Evolutionary conservation across 2,113 vertebrate genomes (phyloP), one percentile per base, ranked within the genome.

Genomic region (Psilopsiagon aurifrons): DNA sequence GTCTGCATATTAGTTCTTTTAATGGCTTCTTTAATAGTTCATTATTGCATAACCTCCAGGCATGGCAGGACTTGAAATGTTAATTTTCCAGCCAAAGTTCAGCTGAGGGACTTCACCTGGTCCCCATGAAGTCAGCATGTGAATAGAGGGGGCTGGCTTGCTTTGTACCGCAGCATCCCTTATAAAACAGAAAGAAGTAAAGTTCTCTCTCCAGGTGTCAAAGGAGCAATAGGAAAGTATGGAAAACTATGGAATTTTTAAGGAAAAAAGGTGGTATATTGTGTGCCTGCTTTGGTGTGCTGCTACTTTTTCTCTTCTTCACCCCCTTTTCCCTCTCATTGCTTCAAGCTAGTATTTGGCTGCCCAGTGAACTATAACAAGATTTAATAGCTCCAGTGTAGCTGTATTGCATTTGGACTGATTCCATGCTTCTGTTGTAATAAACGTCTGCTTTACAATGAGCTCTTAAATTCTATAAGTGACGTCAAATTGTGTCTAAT

Each of bases 401-500:
- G 57, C 95, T 94, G 10, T 89, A 88, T 87, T 78, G 89, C 60
- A 5, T 95, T 92, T 96, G 97, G 95, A 83, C 39, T 4, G 51
- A 44, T 86, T 97, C 97, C 97, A 94, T 94, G 95, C 88, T 93
- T 94, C 94, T 92, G 67, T 92, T 92, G 89, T 94, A 94, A 96
- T 96, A 96, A 96, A 94, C 0, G 19, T 88, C 76, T 86, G 89
- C 95, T 95, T 97, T 83, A 59, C 95, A 95, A 29, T 81, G 94
- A 97, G 82, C 96, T 92, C 83, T 96, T 90, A 59, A 96, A 94
- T 95, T 95, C 95, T 93, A 6, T 84, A 92, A 80, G 94, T 97
- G 98, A 98, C 88, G 90, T 98, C 98, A 97, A 96, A 88, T 94
- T 88, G 88, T 47, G 39, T 95, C 97, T 97, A 95, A 96, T 97